A percentile compares a stretch with the other conserved stretches of the same genome.
Evolutionary conservation across 2,888 invertebrate genomes (phyloP).

Genomic region (Trachelus troglodyta): DNA sequence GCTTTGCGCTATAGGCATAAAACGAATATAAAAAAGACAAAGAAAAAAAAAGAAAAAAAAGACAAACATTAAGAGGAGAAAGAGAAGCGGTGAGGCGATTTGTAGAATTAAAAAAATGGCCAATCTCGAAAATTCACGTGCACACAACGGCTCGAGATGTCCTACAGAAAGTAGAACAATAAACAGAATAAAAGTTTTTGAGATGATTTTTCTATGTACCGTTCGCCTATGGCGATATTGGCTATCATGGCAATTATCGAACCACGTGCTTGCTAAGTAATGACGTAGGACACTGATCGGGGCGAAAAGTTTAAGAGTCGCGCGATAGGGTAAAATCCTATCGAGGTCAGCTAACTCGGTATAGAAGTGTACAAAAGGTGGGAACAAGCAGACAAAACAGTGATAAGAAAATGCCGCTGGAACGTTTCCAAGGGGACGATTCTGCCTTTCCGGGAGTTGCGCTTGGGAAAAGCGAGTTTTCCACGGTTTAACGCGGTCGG

Average conservation of each 20-base stretch:
- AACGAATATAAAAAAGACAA: not conserved
- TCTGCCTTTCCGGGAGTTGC: not conserved
- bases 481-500: not conserved
- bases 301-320: slow-evolving; percentile 26
- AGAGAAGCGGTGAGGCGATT: not conserved
- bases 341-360: slow-evolving; percentile 38
- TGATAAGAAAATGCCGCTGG: slow-evolving; percentile 40
- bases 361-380: slow-evolving; percentile 25
- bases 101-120: not conserved
- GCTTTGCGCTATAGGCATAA: not conserved
- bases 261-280: not conserved
- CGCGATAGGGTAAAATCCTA: slow-evolving; percentile 29
- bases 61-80: not conserved
- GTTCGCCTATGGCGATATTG: no score
- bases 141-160: not conserved
- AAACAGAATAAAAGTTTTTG: no score
- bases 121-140: not conserved
- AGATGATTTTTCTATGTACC: no score
- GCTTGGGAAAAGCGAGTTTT: not conserved
- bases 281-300: slow-evolving; percentile 18
- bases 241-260: not conserved
- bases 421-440: not conserved
- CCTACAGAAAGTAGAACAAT: not conserved
- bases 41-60: not conserved
- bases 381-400: slow-evolving; percentile 39